Percentiles rank a stretch among this genome's conserved stretches.
Conservation (phyloP, 2,888 invertebrate species). For the Synanthedon andrenaeformis region DNA sequence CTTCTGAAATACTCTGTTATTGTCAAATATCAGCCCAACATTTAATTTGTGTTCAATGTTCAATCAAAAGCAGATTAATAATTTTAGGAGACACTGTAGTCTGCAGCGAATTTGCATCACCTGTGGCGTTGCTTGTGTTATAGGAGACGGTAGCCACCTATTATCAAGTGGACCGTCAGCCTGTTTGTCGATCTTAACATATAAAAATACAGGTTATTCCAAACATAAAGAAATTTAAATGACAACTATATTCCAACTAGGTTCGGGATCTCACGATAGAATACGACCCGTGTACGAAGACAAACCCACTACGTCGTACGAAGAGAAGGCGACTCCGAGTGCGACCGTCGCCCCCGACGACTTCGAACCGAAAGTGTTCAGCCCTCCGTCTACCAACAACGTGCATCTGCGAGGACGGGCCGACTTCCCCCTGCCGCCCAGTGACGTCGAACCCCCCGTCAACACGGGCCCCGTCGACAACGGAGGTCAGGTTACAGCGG, state of each 20-base stretch:
- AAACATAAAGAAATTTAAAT: too few species aligned
- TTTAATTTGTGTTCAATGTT: too few species aligned
- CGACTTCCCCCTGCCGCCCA: slow-evolving; percentile 8
- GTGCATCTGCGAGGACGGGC: slow-evolving; percentile 23
- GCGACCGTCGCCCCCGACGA: slow-evolving; percentile 1
- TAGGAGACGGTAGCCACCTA: too few species aligned
- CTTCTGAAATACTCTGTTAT: too few species aligned
- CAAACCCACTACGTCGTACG: background rate
- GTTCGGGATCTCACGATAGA: background rate
- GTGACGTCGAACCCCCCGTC: slow-evolving; percentile 3
- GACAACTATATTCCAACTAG: background rate
- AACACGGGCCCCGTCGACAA: slow-evolving; percentile 4
- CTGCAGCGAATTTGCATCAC: too few species aligned
- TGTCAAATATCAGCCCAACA: too few species aligned
- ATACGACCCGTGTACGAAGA: background rate
- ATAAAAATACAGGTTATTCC: too few species aligned
- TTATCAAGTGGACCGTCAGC: too few species aligned
- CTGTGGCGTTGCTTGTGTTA: too few species aligned
- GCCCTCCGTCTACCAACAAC: slow-evolving; percentile 31
- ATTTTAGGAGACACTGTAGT: too few species aligned
- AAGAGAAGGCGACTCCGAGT: background rate
- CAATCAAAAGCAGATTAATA: too few species aligned
- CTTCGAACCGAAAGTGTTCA: slow-evolving; percentile 35
- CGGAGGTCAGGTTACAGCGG: slow-evolving; percentile 7
- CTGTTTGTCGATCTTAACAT: too few species aligned